Conservation (phyloP, 2,113 vertebrate species). For the Antechinus flavipes region DNA sequence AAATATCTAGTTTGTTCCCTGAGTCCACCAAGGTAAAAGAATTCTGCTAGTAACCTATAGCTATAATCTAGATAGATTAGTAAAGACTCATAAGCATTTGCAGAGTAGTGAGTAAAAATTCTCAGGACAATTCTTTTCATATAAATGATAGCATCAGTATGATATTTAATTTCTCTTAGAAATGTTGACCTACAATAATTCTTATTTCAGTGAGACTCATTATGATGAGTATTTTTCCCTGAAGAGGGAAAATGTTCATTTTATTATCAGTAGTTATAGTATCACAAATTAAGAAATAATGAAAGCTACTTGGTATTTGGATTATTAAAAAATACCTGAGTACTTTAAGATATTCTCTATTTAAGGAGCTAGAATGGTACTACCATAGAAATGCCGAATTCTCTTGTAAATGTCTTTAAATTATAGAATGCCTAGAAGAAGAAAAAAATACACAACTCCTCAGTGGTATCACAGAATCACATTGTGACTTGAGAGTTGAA, state of each 20-base stretch:
- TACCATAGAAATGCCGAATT: background rate
- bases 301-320: background rate
- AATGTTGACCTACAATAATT: background rate
- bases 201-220: fast-evolving
- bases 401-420: background rate
- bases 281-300: background rate
- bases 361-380: background rate
- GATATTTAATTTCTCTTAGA: background rate
- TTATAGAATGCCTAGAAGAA: too few species aligned
- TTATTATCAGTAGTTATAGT: background rate
- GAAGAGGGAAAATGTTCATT: background rate
- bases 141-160: too few species aligned
- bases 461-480: too few species aligned
- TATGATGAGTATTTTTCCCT: background rate
- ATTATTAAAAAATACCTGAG: background rate
- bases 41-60: background rate
- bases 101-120: background rate
- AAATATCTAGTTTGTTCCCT: background rate
- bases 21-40: background rate
- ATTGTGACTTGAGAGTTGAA: background rate
- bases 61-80: background rate
- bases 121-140: background rate
- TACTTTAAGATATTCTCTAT: background rate
- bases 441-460: too few species aligned
- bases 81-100: background rate